Percentiles rank a stretch among this genome's conserved stretches.
Conservation (phyloP, 2,888 invertebrate species). For the Plebejus melissa region DNA sequence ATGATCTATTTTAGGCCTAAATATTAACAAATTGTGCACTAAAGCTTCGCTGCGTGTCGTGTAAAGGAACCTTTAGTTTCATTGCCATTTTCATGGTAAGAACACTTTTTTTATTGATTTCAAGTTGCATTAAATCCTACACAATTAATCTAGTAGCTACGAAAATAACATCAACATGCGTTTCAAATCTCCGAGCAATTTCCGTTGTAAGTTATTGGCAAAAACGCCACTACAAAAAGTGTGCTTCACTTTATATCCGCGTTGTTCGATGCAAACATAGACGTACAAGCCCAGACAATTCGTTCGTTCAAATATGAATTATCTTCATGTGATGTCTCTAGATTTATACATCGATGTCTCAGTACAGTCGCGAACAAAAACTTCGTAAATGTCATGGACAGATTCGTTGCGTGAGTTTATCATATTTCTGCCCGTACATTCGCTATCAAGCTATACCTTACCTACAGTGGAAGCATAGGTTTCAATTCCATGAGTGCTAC, state of each 20-base stretch:
- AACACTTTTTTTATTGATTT: constrained; percentile 14
- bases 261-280: neutral
- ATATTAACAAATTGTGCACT: neutral
- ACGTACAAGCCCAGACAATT: neutral
- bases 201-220: neutral
- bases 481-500: constrained; percentile 76
- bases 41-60: constrained; percentile 12
- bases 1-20: constrained; percentile 3
- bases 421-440: neutral
- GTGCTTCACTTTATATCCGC: neutral
- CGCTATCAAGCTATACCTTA: constrained; percentile 26
- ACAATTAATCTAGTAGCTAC: neutral
- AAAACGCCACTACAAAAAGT: constrained; percentile 21
- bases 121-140: neutral
- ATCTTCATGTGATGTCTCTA: neutral
- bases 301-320: neutral
- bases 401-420: neutral
- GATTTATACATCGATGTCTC: neutral
- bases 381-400: constrained; percentile 9
- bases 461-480: constrained; percentile 62
- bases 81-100: constrained; percentile 13
- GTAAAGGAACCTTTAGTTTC: constrained; percentile 18
- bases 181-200: constrained; percentile 12
- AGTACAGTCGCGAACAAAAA: constrained; percentile 6
- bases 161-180: constrained; percentile 13